Base-by-base conservation (phyloP, 2,113 vertebrate genomes). In the Myrmecophaga tridactyla region DNA sequence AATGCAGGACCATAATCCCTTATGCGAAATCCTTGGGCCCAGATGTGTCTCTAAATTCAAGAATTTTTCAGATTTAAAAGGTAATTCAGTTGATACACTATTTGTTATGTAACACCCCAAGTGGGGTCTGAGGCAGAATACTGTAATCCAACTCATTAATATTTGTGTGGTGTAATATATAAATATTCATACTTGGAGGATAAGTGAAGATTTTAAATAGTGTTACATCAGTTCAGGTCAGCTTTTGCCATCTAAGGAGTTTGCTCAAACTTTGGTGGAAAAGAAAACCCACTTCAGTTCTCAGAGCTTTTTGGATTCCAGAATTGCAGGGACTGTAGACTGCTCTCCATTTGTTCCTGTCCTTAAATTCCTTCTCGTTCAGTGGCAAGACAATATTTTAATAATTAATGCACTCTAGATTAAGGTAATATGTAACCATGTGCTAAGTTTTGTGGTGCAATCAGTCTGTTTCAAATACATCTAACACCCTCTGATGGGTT, bases 141-240 rank as follows among this genome's bases (percentile, higher is more conserved):
- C 41, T 89, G 67, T 29, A 86, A 77, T 62, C 78, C 63, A n/a
- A 29, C 29, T 82, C 43, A 70, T 86, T 82, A 51, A 76, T 85
- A 95, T 87, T 92, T 92, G 56, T 81, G 36, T 72, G 56, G 56
- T 3, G 36, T 53, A 94, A 60, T n/a, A 17, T 48, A 77, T 91
- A 88, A 86, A 89, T 94, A 67, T 86, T 94, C 93, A 95, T 43
- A 56, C 29, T 43, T 53, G 17, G 53, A 82, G 53, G 60, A 80
- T 75, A 88, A 93, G 77, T 87, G 48, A 69, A 75, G 23, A 58
- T 58, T 93, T 69, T 93, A 87, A 86, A 88, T 93, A 62, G n/a
- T n/a, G n/a, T 83, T 62, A 14, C 3, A 53, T 69, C 48, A 41
- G 84, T 89, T 92, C 88, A 89, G 70, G 95, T 92, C 89, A 94